Evolutionary conservation across 1,140 invertebrate genomes (phyloP).

Genomic region (Diabrotica undecimpunctata): DNA sequence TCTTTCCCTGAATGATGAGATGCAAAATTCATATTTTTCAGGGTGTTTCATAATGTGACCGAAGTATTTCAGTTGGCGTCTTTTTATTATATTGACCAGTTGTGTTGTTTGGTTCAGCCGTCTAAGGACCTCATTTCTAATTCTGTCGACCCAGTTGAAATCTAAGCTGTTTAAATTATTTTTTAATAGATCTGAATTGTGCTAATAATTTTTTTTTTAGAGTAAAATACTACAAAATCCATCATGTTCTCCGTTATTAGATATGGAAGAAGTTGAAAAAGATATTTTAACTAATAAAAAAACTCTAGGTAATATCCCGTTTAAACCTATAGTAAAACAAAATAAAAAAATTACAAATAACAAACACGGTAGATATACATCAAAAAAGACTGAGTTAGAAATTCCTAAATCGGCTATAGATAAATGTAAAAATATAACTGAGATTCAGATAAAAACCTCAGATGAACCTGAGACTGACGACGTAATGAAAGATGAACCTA

Average conservation of each 20-base stretch:
- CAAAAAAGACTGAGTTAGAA: no score
- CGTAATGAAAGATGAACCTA: not conserved
- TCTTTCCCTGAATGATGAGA: no score
- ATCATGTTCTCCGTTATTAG: conserved; percentile 5
- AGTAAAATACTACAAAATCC: not conserved
- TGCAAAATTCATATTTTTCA: no score
- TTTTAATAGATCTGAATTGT: not conserved
- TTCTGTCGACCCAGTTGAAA: no score
- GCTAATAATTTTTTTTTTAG: not conserved
- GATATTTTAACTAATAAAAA: conserved; percentile 3
- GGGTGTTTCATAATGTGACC: no score
- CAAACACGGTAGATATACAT: no score
- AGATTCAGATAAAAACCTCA: not conserved
- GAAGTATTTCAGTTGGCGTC: no score
- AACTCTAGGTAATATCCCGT: not conserved
- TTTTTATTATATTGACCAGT: no score
- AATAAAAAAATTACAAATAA: no score
- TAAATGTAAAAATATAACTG: not conserved
- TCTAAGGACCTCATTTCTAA: no score
- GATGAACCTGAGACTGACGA: not conserved
- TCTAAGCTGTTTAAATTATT: no score
- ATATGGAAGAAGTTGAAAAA: conserved; percentile 13
- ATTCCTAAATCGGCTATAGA: conserved; percentile 3
- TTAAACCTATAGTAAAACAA: not conserved
- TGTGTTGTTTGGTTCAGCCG: no score